phyloP scores from a whole-genome alignment of 2,113 vertebrate species.

The Sceloporus tristichus region DNA sequence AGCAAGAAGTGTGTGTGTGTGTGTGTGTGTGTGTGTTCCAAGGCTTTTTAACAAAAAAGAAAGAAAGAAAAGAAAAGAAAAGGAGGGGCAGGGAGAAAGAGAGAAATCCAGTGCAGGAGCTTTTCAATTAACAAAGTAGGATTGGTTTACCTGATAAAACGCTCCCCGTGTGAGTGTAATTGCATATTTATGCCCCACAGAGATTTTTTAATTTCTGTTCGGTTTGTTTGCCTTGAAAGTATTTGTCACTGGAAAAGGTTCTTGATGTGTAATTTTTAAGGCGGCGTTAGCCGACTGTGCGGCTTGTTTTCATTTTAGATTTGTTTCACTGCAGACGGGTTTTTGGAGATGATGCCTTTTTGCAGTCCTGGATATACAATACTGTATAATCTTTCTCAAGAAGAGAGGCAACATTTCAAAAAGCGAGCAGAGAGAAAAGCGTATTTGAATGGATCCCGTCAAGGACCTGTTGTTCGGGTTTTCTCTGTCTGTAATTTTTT shows the following conservation, averaged over 20 bases:
- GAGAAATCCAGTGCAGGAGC: conserved; percentile 72
- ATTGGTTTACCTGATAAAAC: conserved; percentile 91
- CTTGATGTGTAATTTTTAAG: conserved; percentile 84
- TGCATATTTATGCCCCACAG: conserved; percentile 89
- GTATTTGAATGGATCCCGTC: conserved; percentile 44
- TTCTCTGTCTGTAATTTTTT: conserved; percentile 10
- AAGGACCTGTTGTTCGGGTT: conserved; percentile 63
- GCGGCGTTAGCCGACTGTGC: conserved; percentile 71
- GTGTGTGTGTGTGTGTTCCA: conserved; percentile 53
- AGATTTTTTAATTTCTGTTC: conserved; percentile 91
- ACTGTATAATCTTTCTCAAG: conserved; percentile 54
- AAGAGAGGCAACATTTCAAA: conserved; percentile 68
- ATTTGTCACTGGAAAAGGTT: conserved; percentile 83
- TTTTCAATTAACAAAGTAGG: conserved; percentile 89
- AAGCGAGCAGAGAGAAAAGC: conserved; percentile 29
- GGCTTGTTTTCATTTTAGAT: conserved; percentile 80
- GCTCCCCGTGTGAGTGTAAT: conserved; percentile 89
- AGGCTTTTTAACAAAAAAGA: conserved; percentile 77
- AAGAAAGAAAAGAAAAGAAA: not conserved
- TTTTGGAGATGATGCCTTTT: conserved; percentile 71
- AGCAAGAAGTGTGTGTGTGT: too few relatives aligned
- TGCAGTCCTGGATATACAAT: conserved; percentile 36
- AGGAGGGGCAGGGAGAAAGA: not conserved
- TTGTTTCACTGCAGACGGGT: conserved; percentile 69
- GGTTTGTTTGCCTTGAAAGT: conserved; percentile 88